A percentile compares a stretch with the other conserved stretches of the same genome.
phyloP scores from a whole-genome alignment of 2,113 vertebrate genomes.

The Phrynosoma blainvillii region DNA sequence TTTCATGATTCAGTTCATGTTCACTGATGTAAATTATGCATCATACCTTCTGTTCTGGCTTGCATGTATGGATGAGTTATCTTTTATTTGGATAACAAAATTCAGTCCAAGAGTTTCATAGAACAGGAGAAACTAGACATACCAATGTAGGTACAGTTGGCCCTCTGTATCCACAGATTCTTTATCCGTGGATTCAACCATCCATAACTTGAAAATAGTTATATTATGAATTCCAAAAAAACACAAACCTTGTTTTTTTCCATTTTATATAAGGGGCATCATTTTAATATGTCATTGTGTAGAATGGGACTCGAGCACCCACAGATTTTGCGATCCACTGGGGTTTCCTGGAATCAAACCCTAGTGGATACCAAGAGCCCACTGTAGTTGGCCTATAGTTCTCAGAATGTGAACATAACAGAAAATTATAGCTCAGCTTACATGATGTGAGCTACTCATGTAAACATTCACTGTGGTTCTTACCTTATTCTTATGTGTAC shows the following conservation, averaged over 20 bases:
- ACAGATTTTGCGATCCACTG: too few relatives aligned
- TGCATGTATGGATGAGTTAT: not conserved
- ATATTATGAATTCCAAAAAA: too few relatives aligned
- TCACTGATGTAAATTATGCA: not conserved
- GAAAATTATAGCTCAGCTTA: not conserved
- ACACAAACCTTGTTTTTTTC: too few relatives aligned
- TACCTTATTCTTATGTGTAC: not conserved
- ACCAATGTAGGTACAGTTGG: not conserved
- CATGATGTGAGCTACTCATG: not conserved
- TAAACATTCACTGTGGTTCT: not conserved
- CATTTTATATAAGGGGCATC: too few relatives aligned
- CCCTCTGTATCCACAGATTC: too few relatives aligned
- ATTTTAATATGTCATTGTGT: too few relatives aligned
- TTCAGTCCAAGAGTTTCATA: not conserved
- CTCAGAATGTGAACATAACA: not conserved
- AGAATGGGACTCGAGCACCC: too few relatives aligned
- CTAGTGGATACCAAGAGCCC: too few relatives aligned
- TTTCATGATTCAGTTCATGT: conserved; percentile 5
- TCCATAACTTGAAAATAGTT: too few relatives aligned
- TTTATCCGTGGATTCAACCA: too few relatives aligned
- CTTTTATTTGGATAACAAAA: conserved; percentile 1
- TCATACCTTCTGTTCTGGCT: conserved; percentile 27
- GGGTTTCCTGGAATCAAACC: too few relatives aligned
- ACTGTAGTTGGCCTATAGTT: not conserved
- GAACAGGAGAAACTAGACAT: not conserved